These are phyloP conservation scores for Listronotus bonariensis DNA, from an alignment of 1,140 invertebrate genomes.

Conservation along the genomic window DNA sequence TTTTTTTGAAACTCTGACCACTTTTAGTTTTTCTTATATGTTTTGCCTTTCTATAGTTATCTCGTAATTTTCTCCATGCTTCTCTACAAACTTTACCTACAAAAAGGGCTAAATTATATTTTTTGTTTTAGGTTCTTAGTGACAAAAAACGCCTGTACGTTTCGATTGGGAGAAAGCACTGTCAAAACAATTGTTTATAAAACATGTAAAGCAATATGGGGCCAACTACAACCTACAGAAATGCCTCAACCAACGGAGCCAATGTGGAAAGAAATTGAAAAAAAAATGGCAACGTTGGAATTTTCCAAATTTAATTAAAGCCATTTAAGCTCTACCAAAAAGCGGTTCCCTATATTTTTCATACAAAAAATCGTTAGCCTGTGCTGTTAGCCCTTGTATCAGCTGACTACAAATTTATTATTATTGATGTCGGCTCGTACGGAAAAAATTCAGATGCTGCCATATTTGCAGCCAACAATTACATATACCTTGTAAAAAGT, in stretches of 20 bases:
- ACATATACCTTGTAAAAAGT: background rate
- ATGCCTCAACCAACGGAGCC: too few relatives aligned
- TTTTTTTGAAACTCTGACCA: too few relatives aligned
- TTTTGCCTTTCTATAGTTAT: too few relatives aligned
- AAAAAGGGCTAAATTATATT: too few relatives aligned
- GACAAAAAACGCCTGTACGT: slow-evolving; percentile 1
- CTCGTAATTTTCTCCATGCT: too few relatives aligned
- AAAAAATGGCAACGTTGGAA: slow-evolving; percentile 18
- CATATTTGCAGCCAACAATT: background rate
- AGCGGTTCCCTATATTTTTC: slow-evolving; percentile 25
- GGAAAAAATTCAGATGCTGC: slow-evolving; percentile 26
- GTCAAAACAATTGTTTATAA: slow-evolving; percentile 28
- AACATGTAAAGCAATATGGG: slow-evolving; percentile 36
- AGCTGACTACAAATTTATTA: slow-evolving; percentile 55
- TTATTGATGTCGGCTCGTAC: slow-evolving; percentile 57
- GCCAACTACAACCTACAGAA: too few relatives aligned
- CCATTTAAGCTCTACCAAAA: background rate
- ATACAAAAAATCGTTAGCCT: slow-evolving; percentile 55
- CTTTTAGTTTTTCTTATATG: too few relatives aligned
- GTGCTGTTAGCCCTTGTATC: slow-evolving; percentile 58
- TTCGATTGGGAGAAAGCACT: slow-evolving; percentile 30
- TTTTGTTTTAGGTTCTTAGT: too few relatives aligned
- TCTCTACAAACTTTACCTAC: too few relatives aligned
- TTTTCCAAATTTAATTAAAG: background rate
- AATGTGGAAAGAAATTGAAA: too few relatives aligned